Evolutionary conservation across 1,140 invertebrate species (phyloP).

Genomic region (Ceratitis capitata): DNA sequence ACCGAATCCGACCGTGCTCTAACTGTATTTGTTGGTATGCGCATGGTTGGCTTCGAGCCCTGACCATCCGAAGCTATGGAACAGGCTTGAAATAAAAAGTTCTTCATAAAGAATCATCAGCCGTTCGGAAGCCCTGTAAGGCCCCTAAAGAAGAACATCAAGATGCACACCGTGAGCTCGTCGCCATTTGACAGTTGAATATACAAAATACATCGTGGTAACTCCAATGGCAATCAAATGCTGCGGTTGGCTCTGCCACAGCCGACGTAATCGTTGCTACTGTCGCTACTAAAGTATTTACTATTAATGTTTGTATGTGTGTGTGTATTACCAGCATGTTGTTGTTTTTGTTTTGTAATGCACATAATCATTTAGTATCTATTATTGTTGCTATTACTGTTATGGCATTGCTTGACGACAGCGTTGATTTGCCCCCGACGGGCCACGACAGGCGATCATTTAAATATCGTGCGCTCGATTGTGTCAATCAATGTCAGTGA

Average conservation of each 20-base stretch:
- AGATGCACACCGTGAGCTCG: too few species aligned
- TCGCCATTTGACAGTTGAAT: too few species aligned
- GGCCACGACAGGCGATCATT: background rate
- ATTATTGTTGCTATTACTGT: background rate
- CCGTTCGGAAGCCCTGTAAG: too few species aligned
- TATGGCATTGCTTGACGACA: background rate
- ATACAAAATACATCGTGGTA: too few species aligned
- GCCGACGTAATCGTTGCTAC: background rate
- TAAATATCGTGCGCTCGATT: conserved; percentile 26
- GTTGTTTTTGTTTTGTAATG: background rate
- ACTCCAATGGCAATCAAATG: background rate
- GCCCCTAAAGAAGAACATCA: too few species aligned
- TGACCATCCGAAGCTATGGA: too few species aligned
- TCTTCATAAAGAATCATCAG: too few species aligned
- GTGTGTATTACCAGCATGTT: background rate
- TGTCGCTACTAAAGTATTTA: too few species aligned
- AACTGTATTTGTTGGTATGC: too few species aligned
- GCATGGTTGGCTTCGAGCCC: too few species aligned
- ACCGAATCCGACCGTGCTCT: too few species aligned
- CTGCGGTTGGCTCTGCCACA: background rate
- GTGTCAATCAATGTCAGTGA: conserved; percentile 19
- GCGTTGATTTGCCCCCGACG: conserved; percentile 6
- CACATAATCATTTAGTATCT: background rate
- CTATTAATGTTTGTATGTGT: background rate
- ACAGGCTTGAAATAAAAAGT: too few species aligned